Base-by-base conservation (phyloP, 2,113 vertebrate genomes). In the Steatornis caripensis region DNA sequence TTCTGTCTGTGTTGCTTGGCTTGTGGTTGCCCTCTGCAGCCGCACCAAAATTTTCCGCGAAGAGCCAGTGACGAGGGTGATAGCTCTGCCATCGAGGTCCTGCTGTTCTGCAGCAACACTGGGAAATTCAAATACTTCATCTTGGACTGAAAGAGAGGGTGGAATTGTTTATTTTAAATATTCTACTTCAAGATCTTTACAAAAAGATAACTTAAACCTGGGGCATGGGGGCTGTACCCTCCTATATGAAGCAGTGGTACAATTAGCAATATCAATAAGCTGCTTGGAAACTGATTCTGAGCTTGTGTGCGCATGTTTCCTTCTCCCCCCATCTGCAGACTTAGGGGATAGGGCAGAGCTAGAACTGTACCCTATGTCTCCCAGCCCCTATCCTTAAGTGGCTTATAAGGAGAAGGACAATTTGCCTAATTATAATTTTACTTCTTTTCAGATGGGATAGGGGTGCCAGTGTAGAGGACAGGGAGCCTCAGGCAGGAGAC, bases 1-100 rank as follows among this genome's bases (percentile, higher is more conserved):
- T 49, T 99, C 99, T 0, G 99, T 99, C 98, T 99, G 99, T 0
- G 99, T 99, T 95, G 99, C 99, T 98, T 99, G 99, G 97, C 99
- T 99, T 65, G 98, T 98, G 66, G 99, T 99, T 15, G 99, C 98
- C 49, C 99, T 97, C 97, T 99, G 99, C 36, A 99, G 97, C 77
- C 99, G 98, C 80, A 99, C 99, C 0, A 99, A 99, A 97, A 99
- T 99, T 94, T 99, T 99, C 85, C 98, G 98, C 2, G 99, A 99
- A 21, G 99, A 99, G 62, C 99, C 99, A 0, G 99, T 99, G 87
- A 99, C 98, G 32, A 99, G 98, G 5, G 99, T 99, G 97, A 99
- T 99, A 86, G 99, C 99, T 97, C 98, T 98, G 85, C 98, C 93
- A 32, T 98, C 98, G 19, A 98, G 94, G 82, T 98, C 97, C 36